Conservation (phyloP, 2,113 vertebrate species). For the Vidua chalybeata region DNA sequence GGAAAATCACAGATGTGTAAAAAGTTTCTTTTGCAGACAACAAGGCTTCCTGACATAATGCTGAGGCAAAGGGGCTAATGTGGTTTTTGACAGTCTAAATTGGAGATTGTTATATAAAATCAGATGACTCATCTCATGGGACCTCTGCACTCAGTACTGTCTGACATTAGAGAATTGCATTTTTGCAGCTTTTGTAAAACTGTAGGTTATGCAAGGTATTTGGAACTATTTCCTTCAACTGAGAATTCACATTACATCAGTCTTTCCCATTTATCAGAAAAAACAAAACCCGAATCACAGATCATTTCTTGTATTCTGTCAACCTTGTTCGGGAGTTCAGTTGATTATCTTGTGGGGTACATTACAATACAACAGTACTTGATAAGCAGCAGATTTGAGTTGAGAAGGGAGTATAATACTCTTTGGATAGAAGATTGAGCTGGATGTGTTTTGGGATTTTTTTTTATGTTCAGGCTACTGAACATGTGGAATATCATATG, state of each 20-base stretch:
- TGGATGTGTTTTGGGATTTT: neutral
- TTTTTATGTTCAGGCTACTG: neutral
- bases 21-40: neutral
- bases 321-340: neutral
- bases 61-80: neutral
- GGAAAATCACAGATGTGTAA: neutral
- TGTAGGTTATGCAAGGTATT: neutral
- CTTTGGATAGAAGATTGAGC: neutral
- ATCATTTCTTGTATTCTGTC: neutral
- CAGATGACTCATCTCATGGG: neutral
- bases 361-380: neutral
- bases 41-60: neutral
- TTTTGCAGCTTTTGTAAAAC: constrained; percentile 15
- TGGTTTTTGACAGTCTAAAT: neutral
- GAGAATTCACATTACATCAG: neutral
- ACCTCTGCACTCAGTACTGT: neutral
- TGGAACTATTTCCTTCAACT: neutral
- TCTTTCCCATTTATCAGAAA: neutral
- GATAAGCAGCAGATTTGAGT: neutral
- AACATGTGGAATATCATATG: neutral
- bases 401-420: neutral
- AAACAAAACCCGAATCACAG: neutral
- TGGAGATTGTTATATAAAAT: constrained; percentile 37
- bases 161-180: neutral
- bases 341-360: neutral